Evolutionary conservation across 2,888 invertebrate genomes (phyloP), one percentile per base, ranked within the genome.

Genomic region (Eugnorisma glareosa): DNA sequence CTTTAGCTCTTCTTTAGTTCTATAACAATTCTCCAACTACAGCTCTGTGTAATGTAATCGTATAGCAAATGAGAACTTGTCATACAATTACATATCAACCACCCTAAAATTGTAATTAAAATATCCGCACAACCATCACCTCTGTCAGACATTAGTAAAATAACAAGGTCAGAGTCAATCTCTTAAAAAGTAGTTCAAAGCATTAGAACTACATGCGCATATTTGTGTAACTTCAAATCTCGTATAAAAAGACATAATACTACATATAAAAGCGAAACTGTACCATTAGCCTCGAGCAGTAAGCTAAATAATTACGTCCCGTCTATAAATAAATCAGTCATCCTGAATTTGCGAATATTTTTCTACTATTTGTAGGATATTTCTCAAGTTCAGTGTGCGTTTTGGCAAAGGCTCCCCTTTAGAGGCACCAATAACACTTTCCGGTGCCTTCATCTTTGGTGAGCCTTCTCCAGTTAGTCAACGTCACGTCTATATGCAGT

Each of bases 141-240:
- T 11, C 28, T 37, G 10, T n/a, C n/a, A 48, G 6, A 18, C 7
- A 21, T 37, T n/a, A 4, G n/a, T 75, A 45, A 70, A 70, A 28
- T 28, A 13, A 35, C 21, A 15, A 48, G 3, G 37, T 45, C 10
- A 0, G 21, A 45, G 48, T 24, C 10, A 11, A 73, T 18, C 5
- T 24, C 15, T 31, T 8, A n/a, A 11, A 48, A 7, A 51, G 37
- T 24, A n/a, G n/a, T 31, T 51, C 1, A 28, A 77, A 82, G 45
- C 54, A 61, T 59, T 40, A 18, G 18, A 45, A 31, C 18, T 6
- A 15, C 79, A 75, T 82, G 76, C 76, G 48, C 76, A 68, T 57
- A 43, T 81, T 48, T 11, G 6, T 51, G 7, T 28, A 43, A 61
- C 28, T 18, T 48, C 3, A 5, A 48, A 40, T 6, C 1, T n/a